A percentile compares a stretch with the other conserved stretches of the same genome.
phyloP scores from a whole-genome alignment of 2,113 vertebrate species.

The Bos javanicus region DNA sequence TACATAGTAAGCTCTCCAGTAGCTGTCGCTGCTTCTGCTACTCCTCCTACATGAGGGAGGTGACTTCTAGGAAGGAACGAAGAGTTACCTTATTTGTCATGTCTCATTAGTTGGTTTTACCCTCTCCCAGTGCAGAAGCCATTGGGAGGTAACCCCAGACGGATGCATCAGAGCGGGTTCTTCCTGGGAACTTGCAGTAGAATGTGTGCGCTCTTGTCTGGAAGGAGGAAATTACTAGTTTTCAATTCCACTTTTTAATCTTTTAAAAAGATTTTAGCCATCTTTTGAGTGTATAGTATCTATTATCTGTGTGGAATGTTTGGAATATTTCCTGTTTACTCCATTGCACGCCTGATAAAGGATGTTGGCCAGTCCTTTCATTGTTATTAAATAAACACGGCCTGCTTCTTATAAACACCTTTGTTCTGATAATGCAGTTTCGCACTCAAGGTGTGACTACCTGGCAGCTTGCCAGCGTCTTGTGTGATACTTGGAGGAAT shows the following conservation, averaged over 20 bases:
- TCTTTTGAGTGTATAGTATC: not conserved
- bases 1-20: not conserved
- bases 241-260: conserved; percentile 1
- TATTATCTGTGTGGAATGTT: conserved; percentile 26
- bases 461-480: not conserved
- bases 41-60: not conserved
- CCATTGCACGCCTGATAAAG: conserved; percentile 14
- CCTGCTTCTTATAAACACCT: conserved; percentile 55
- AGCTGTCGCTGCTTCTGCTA: not conserved
- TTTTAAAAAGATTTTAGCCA: not conserved
- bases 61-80: not conserved
- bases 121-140: not conserved
- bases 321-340: conserved; percentile 64
- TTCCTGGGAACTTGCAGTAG: not conserved
- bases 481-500: not conserved
- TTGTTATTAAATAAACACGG: conserved; percentile 46
- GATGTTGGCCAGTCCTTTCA: conserved; percentile 23
- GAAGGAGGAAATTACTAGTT: conserved; percentile 11
- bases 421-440: conserved; percentile 26
- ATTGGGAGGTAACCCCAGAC: not conserved
- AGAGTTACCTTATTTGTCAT: not conserved
- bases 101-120: not conserved
- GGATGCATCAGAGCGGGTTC: not conserved
- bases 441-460: not conserved
- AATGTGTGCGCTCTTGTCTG: not conserved